Percentiles rank a stretch among this genome's conserved stretches.
phyloP scores from a whole-genome alignment of 2,888 invertebrate species.

The Epinotia ramella region DNA sequence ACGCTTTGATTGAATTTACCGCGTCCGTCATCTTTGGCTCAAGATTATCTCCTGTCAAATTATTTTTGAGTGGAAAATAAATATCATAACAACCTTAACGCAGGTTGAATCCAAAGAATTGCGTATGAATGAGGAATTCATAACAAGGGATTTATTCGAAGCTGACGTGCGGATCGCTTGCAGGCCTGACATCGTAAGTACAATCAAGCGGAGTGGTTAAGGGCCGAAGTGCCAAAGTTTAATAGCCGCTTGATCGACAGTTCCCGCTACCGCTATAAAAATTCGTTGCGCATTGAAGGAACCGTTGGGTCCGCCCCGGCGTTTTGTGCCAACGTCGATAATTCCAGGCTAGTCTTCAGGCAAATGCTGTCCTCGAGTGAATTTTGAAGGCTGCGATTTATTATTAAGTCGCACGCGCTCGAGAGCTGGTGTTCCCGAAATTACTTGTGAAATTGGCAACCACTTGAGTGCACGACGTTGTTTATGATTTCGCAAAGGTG shows the following conservation, averaged over 20 bases:
- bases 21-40: slow-evolving; percentile 44
- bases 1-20: slow-evolving; percentile 46
- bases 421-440: slow-evolving; percentile 75
- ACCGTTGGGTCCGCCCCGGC: slow-evolving; percentile 76
- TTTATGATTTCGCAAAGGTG: slow-evolving; percentile 74
- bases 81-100: slow-evolving; percentile 43
- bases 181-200: slow-evolving; percentile 41
- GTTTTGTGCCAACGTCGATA: slow-evolving; percentile 77
- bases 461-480: slow-evolving; percentile 72
- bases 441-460: slow-evolving; percentile 80
- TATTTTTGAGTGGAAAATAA: slow-evolving; percentile 41
- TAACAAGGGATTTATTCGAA: slow-evolving; percentile 49
- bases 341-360: slow-evolving; percentile 71
- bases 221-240: slow-evolving; percentile 62
- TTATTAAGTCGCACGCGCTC: slow-evolving; percentile 78
- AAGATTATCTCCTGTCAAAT: slow-evolving; percentile 46
- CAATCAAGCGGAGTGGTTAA: slow-evolving; percentile 55
- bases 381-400: slow-evolving; percentile 79
- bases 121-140: slow-evolving; percentile 46
- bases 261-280: slow-evolving; percentile 75
- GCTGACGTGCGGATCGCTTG: slow-evolving; percentile 50
- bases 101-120: slow-evolving; percentile 1
- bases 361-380: slow-evolving; percentile 70
- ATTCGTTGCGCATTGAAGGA: slow-evolving; percentile 64
- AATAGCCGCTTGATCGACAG: slow-evolving; percentile 71